Evolutionary conservation across 2,888 invertebrate species (phyloP).

Genomic region (Anaspis maculata): DNA sequence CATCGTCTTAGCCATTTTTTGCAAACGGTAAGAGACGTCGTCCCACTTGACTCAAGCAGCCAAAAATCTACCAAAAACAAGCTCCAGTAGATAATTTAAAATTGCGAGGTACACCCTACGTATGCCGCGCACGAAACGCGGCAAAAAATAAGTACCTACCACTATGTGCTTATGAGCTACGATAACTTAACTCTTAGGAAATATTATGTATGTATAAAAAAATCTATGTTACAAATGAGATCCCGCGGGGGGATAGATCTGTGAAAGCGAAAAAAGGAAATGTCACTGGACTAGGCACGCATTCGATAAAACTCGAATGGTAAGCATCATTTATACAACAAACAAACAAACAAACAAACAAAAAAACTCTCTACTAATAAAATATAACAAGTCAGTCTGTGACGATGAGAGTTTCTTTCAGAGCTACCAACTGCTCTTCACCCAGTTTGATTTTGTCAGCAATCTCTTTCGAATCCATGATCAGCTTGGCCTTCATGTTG

Average conservation of each 20-base stretch:
- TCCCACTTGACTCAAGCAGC: slow-evolving; percentile 28
- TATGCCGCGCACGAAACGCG: too few relatives aligned
- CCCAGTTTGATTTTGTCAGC: slow-evolving; percentile 75
- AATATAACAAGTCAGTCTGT: slow-evolving; percentile 29
- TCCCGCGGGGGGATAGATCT: slow-evolving; percentile 6
- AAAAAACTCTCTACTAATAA: too few relatives aligned
- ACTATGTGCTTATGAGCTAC: too few relatives aligned
- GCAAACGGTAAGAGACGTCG: slow-evolving; percentile 40
- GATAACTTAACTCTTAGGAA: too few relatives aligned
- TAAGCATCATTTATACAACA: slow-evolving; percentile 18
- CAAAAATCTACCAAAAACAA: slow-evolving; percentile 29
- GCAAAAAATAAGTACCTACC: too few relatives aligned
- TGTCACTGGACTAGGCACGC: slow-evolving; percentile 38
- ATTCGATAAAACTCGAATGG: slow-evolving; percentile 37
- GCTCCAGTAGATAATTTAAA: slow-evolving; percentile 24
- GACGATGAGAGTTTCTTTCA: slow-evolving; percentile 51
- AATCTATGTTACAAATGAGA: too few relatives aligned
- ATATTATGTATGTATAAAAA: too few relatives aligned
- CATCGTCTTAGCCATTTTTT: slow-evolving; percentile 36
- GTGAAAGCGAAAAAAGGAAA: slow-evolving; percentile 21
- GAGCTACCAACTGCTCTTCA: slow-evolving; percentile 68
- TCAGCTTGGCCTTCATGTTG: slow-evolving; percentile 78
- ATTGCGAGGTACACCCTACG: slow-evolving; percentile 39
- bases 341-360: too few relatives aligned
- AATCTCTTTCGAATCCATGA: slow-evolving; percentile 73